Percentiles rank a stretch among this genome's conserved stretches.
Evolutionary conservation across 2,797 vertebrate species (phyloP).

Genomic region (Mergus octosetaceus): DNA sequence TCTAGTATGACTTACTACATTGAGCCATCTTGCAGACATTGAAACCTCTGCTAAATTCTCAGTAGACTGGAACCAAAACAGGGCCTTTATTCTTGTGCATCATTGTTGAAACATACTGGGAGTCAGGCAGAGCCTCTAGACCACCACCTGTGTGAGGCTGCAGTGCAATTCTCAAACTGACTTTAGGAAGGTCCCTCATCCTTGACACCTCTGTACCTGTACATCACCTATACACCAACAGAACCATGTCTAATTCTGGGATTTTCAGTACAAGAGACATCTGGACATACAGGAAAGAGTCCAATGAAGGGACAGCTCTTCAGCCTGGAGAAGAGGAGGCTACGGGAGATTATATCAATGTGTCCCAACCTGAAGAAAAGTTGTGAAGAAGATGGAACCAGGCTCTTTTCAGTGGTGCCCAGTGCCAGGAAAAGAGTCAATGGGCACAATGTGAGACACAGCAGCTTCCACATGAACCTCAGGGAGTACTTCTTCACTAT

Average conservation of each 20-base stretch:
- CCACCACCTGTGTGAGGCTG: background rate
- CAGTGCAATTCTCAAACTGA: background rate
- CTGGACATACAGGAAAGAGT: background rate
- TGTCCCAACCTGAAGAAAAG: background rate
- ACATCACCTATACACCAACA: background rate
- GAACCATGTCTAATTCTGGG: background rate
- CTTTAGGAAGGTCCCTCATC: background rate
- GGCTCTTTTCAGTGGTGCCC: too few relatives aligned
- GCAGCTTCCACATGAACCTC: too few relatives aligned
- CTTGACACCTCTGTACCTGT: background rate
- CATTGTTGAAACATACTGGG: background rate
- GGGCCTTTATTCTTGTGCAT: background rate
- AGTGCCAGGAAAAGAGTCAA: too few relatives aligned
- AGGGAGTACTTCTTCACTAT: too few relatives aligned
- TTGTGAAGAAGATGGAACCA: background rate
- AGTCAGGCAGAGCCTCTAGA: background rate
- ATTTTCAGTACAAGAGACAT: background rate
- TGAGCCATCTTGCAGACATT: background rate
- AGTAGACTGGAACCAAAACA: background rate
- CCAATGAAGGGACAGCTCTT: too few relatives aligned
- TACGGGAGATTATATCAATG: background rate
- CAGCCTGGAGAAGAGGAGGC: too few relatives aligned
- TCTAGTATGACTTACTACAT: background rate
- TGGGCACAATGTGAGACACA: too few relatives aligned
- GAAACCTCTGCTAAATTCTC: background rate